Conservation (phyloP, 1,140 invertebrate genomes). For the Atta colombica region DNA sequence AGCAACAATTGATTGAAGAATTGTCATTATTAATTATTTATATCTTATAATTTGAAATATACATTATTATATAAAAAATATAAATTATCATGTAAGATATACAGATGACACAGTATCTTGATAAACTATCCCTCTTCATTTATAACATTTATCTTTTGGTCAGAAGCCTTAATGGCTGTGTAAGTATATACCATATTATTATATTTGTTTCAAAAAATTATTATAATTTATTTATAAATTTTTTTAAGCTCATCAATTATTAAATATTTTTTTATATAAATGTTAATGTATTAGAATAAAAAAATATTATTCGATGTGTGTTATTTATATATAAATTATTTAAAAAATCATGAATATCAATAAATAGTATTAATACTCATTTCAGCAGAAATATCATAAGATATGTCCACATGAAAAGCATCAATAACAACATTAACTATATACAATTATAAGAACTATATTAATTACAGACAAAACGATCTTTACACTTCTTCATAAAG, state of each 20-base stretch:
- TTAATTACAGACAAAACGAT: slow-evolving; percentile 5
- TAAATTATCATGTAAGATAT: no score
- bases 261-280: not conserved
- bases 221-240: not conserved
- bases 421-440: not conserved
- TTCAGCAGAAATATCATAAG: not conserved
- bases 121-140: not conserved
- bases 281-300: not conserved
- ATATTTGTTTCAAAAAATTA: not conserved
- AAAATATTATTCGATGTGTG: not conserved
- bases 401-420: not conserved
- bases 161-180: not conserved
- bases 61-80: not conserved
- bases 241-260: not conserved
- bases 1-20: slow-evolving; percentile 2
- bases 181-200: not conserved
- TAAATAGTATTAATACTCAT: not conserved
- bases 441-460: not conserved
- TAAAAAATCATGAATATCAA: not conserved
- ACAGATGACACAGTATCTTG: not conserved
- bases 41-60: slow-evolving; percentile 19
- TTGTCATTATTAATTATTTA: not conserved
- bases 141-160: not conserved
- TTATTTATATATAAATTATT: not conserved
- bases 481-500: not conserved